Base-by-base conservation (phyloP, 1,140 invertebrate genomes). In the Papilio polytes region DNA sequence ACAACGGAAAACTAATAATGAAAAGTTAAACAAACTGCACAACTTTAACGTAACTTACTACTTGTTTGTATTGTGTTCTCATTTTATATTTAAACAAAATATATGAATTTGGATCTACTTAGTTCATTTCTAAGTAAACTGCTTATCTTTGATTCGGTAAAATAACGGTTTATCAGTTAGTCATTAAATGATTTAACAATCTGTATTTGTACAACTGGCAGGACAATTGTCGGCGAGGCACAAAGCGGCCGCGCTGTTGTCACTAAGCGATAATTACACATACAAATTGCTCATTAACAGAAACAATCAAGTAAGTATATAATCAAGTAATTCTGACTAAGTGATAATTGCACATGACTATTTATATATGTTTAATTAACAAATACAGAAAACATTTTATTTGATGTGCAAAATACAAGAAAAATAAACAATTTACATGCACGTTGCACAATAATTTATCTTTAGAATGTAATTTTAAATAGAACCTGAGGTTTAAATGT, bases 11-110 rank as follows among this genome's bases (percentile, higher is more conserved):
- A 80, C 51, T 51, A 59, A 36, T 13, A 80, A 80, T 74, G 74
- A 80, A 80, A 80, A 80, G 48, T 74, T 74, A 80, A 80, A 74
- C 80, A 51, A 80, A 80, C 80, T 80, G 3, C 12, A 66, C 22
- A 66, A 66, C 59, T 66, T 59, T 66, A 66, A 31, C 13, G 22
- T 66, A 66, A 66, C 59, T 66, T 66, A 31, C 22, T 66, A 12
- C 22, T 31, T 66, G 59, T 31, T 66, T 66, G 59, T 31, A 66
- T 66, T 66, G n/a, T 63, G 56, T 66, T 66, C 12, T 31, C 20
- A 63, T 66, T 66, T 66, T 66, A 73, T 73, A 44, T 73, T 73
- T 20, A 46, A 73, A 44, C 36, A 41, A 41, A 41, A 41, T 22
- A 10, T n/a, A 31, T 8, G 15, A 41, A 72, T 72, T 6, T 31